phyloP scores from a whole-genome alignment of 2,113 vertebrate species.

The Nesogale talazaci region DNA sequence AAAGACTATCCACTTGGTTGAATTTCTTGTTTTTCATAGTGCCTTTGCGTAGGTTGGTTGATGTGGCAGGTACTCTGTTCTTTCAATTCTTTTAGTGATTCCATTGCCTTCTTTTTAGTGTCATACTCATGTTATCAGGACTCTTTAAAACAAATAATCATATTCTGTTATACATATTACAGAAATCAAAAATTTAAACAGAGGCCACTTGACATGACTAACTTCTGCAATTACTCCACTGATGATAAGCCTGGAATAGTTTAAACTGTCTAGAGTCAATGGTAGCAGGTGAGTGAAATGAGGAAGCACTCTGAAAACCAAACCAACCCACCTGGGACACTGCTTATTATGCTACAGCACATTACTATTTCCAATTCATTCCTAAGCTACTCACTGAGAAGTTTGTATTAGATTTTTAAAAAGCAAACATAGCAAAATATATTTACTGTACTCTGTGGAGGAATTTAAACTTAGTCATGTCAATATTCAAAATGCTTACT shows the following conservation, averaged over 20 bases:
- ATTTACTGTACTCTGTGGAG: not conserved
- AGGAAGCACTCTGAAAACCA: no score
- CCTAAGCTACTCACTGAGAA: not conserved
- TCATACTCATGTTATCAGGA: not conserved
- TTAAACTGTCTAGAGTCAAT: not conserved
- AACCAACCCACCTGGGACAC: not conserved
- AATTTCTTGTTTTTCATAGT: not conserved
- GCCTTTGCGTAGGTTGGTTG: not conserved
- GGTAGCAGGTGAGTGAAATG: not conserved
- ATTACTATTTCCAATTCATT: not conserved
- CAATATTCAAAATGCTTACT: constrained; percentile 26
- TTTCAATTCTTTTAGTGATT: not conserved
- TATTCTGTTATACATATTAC: not conserved
- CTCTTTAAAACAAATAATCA: constrained; percentile 5
- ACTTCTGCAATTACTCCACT: not conserved
- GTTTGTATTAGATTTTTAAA: constrained; percentile 3
- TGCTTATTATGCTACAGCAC: accelerated
- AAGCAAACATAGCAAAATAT: not conserved
- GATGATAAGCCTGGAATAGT: not conserved
- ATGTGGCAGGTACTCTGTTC: not conserved
- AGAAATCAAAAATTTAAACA: not conserved
- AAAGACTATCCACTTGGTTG: not conserved
- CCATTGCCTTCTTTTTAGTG: not conserved
- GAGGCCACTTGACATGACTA: not conserved
- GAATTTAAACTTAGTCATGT: not conserved